Base-by-base conservation (phyloP, 2,888 invertebrate species). In the Harmothoe impar region DNA sequence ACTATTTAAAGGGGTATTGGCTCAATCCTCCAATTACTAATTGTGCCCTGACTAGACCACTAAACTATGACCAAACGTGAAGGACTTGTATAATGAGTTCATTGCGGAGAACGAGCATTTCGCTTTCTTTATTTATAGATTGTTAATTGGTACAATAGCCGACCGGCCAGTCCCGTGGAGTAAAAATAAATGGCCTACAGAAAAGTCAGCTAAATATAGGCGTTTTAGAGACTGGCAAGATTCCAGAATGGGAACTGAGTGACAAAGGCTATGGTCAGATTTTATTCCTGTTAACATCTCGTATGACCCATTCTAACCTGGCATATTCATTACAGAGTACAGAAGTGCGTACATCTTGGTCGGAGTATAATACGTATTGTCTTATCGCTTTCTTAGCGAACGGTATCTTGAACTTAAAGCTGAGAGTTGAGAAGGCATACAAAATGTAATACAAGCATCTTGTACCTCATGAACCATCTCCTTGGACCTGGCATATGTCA, bases 171-270 rank as follows among this genome's bases (percentile, higher is more conserved):
- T 72, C 72, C 29, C 0, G 31, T 25, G 0, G 72, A 29, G 72
- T 29, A 72, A 72, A 72, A 72, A 72, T 72, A 72, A 29, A 29
- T 25, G 15, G 31, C 15, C 29, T 29, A 29, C 31, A 25, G 29
- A 72, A 72, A 72, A 72, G 29, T 72, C 72, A 72, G 29, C 72
- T 72, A 72, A 72, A 72, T 72, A 29, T 72, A 72, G 72, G 31
- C 72, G 25, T 72, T 72, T 72, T 72, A 72, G 31, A 3, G 62
- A 62, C 62, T n/a, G 62, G 62, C n/a, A n/a, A 62, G 7, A 62
- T 62, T 3, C 62, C 54, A 17, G n/a, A n/a, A n/a, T n/a, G n/a
- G n/a, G n/a, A 43, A 43, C 43, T 43, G 43, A 43, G 43, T 43
- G 43, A n/a, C n/a, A n/a, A n/a, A n/a, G n/a, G n/a, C n/a, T n/a